Evolutionary conservation across 2,797 vertebrate genomes (phyloP), one percentile per base, ranked within the genome.

Genomic region (Hyperoplus lanceolatus): DNA sequence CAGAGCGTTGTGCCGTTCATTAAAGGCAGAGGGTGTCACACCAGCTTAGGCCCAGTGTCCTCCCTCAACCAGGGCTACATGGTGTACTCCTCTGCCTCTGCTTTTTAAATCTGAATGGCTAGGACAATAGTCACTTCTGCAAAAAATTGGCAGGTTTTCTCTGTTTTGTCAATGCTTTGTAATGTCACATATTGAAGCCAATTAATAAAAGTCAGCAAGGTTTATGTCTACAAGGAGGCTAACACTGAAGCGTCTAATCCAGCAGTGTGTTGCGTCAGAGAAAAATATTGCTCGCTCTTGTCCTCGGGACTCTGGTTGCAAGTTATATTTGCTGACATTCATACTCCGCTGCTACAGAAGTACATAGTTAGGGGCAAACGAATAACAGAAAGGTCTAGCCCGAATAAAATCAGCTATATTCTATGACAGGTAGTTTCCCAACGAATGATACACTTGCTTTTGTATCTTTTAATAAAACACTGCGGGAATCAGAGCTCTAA

Each of bases 11-110:
- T 88, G 88, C 73, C 91, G 73, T 94, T 94, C 93, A 93, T 95
- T 94, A 94, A 89, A 90, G 87, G 83, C 89, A 91, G 81, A 90
- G 89, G 89, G 92, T 92, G 93, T 95, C 95, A 94, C 93, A 93
- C 86, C 86, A 90, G 92, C 93, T 95, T 93, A 94, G 89, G 78
- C 88, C 92, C 77, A 83, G 82, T 88, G 86, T 92, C 91, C 90
- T 88, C 82, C 89, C 76, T 89, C 81, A 81, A 87, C 85, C 89
- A 77, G 72, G 59, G 87, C 88, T 90, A 78, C 82, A 83, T 79
- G 82, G 75, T 75, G 80, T 81, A 87, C 81, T 89, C 77, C 83
- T 84, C 78, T 75, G 79, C 74, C 78, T 85, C 75, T 78, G 75
- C 75, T 75, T 82, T 87, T 79, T 64, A 90, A 87, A 79, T 81